phyloP scores from a whole-genome alignment of 1,140 invertebrate species.

The Drosophila ohnishii region DNA sequence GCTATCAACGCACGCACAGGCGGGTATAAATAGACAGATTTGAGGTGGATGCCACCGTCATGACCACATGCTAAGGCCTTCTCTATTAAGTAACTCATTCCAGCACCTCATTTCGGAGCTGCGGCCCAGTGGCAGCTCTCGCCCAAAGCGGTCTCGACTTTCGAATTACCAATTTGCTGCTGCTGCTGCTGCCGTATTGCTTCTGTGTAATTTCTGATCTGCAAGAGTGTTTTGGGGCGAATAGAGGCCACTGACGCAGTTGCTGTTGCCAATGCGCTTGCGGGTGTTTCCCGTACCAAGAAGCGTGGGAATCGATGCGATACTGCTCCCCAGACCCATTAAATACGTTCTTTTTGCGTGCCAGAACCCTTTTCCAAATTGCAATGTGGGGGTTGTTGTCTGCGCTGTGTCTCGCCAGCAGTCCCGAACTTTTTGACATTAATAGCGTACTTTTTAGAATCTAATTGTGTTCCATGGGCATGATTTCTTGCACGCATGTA shows the following conservation, averaged over 20 bases:
- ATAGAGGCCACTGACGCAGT: slow-evolving; percentile 34
- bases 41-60: slow-evolving; percentile 22
- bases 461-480: slow-evolving; percentile 49
- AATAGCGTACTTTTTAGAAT: slow-evolving; percentile 59
- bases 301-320: slow-evolving; percentile 65
- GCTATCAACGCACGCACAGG: slow-evolving; percentile 7
- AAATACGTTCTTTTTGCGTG: slow-evolving; percentile 50
- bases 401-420: slow-evolving; percentile 29
- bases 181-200: slow-evolving; percentile 36
- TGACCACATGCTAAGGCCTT: slow-evolving; percentile 47
- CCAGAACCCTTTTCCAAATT: slow-evolving; percentile 25
- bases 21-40: slow-evolving; percentile 38
- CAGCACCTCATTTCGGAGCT: slow-evolving; percentile 7
- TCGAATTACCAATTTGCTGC: slow-evolving; percentile 56
- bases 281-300: slow-evolving; percentile 45
- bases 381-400: slow-evolving; percentile 38
- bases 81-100: slow-evolving; percentile 42
- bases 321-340: slow-evolving; percentile 17
- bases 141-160: slow-evolving; percentile 72
- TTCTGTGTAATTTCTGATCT: slow-evolving; percentile 53
- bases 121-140: slow-evolving; percentile 11
- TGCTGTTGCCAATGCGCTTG: slow-evolving; percentile 40
- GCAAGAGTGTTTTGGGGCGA: slow-evolving; percentile 24
- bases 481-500: slow-evolving; percentile 51
- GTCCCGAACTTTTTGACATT: slow-evolving; percentile 58